These are phyloP conservation scores for Procapra przewalskii DNA, from an alignment of 2,113 vertebrate genomes.

Conservation along the genomic window DNA sequence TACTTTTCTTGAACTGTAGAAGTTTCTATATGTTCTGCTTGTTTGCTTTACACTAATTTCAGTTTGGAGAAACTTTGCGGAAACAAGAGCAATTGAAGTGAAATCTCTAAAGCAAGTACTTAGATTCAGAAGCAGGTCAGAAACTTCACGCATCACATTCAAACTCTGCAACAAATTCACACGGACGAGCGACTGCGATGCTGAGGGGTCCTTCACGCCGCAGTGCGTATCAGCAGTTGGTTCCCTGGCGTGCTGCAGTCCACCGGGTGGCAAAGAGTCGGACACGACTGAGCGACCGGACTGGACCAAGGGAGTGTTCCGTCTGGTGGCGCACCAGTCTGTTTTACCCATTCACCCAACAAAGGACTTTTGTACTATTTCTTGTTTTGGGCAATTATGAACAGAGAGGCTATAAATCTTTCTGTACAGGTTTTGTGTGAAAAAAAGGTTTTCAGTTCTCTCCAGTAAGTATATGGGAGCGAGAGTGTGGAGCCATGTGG, in stretches of 20 bases:
- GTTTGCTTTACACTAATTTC: background rate
- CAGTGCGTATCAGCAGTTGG: fast-evolving
- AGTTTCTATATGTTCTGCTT: background rate
- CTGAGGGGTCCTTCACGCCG: fast-evolving
- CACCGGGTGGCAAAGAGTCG: background rate
- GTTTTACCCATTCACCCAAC: background rate
- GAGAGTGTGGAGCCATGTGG: fast-evolving
- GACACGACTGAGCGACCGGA: fast-evolving
- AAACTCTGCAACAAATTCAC: background rate
- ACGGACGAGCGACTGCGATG: background rate
- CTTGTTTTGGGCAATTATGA: background rate
- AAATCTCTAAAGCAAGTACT: background rate
- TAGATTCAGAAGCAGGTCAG: background rate
- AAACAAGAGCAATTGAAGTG: background rate
- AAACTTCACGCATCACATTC: background rate
- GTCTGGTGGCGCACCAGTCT: fast-evolving
- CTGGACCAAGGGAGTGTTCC: background rate
- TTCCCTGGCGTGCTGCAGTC: background rate
- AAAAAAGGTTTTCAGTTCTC: background rate
- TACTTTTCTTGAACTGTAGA: background rate
- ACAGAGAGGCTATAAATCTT: background rate
- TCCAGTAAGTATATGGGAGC: background rate
- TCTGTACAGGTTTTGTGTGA: background rate
- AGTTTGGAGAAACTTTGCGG: background rate
- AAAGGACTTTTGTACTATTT: background rate